Evolutionary conservation across 2,113 vertebrate genomes (phyloP).

Genomic region (Cephalopterus ornatus): DNA sequence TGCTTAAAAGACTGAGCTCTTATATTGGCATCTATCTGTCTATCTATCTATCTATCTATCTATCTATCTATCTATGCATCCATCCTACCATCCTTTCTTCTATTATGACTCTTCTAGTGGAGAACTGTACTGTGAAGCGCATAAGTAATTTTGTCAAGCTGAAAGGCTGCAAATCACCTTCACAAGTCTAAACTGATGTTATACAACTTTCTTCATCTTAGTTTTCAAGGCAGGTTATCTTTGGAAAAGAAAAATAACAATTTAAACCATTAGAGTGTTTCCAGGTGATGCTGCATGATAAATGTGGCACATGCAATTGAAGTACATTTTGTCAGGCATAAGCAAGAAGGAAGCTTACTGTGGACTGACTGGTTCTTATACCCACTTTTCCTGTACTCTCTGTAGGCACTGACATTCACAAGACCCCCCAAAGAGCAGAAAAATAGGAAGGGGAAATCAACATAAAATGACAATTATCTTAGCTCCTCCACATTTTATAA

Average conservation of each 20-base stretch:
- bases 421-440: constrained; percentile 49
- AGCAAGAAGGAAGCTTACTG: background rate
- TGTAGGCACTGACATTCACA: constrained; percentile 50
- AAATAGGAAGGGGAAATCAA: constrained; percentile 53
- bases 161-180: background rate
- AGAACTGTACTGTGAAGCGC: background rate
- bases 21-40: background rate
- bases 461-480: constrained; percentile 66
- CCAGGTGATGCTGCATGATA: constrained; percentile 29
- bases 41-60: background rate
- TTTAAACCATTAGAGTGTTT: constrained; percentile 39
- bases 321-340: constrained; percentile 51
- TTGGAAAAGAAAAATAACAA: constrained; percentile 14
- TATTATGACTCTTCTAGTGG: background rate
- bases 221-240: background rate
- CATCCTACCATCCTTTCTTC: background rate
- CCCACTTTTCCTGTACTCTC: constrained; percentile 31
- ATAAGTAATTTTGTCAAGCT: background rate
- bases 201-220: background rate
- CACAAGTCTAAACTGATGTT: background rate
- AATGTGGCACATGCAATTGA: constrained; percentile 33
- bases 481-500: constrained; percentile 47
- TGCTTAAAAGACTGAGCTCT: background rate
- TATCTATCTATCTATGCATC: fast-evolving
- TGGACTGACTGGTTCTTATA: constrained; percentile 12